Conservation (phyloP, 2,888 invertebrate genomes). For the Lysandra coridon region DNA sequence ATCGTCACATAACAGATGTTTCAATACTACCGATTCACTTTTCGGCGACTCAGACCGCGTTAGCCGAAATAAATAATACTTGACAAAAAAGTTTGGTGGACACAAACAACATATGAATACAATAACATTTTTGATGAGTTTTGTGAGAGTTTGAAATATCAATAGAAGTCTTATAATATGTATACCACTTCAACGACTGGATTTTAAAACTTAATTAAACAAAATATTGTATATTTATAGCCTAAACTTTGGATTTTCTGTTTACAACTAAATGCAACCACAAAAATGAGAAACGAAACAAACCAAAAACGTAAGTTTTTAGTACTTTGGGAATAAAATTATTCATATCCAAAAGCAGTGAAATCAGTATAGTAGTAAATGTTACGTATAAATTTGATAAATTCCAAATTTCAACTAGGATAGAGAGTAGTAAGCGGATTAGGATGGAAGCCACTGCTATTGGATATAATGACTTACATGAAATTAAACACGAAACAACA, state of each 20-base stretch:
- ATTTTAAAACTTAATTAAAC: slow-evolving; percentile 54
- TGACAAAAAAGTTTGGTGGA: slow-evolving; percentile 18
- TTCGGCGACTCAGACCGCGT: neutral
- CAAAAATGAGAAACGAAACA: slow-evolving; percentile 66
- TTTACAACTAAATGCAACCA: slow-evolving; percentile 79
- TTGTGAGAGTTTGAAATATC: slow-evolving; percentile 48
- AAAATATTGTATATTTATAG: slow-evolving; percentile 51
- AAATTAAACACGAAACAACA: slow-evolving; percentile 75
- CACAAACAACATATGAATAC: neutral
- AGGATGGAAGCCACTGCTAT: slow-evolving; percentile 64
- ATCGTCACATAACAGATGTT: neutral
- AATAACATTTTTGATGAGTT: neutral
- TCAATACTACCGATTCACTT: neutral
- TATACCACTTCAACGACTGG: slow-evolving; percentile 53
- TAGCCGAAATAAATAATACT: slow-evolving; percentile 32
- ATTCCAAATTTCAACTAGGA: slow-evolving; percentile 47
- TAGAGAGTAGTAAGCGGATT: slow-evolving; percentile 49
- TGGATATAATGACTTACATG: slow-evolving; percentile 75
- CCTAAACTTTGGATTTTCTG: slow-evolving; percentile 80
- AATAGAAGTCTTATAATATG: slow-evolving; percentile 48
- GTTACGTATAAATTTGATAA: slow-evolving; percentile 33
- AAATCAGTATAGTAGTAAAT: slow-evolving; percentile 47
- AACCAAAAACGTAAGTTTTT: slow-evolving; percentile 68
- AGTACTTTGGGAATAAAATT: slow-evolving; percentile 76
- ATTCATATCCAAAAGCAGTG: slow-evolving; percentile 69